Conservation (phyloP, 2,113 vertebrate genomes). For the Pseudorhombus dupliciocellatus region DNA sequence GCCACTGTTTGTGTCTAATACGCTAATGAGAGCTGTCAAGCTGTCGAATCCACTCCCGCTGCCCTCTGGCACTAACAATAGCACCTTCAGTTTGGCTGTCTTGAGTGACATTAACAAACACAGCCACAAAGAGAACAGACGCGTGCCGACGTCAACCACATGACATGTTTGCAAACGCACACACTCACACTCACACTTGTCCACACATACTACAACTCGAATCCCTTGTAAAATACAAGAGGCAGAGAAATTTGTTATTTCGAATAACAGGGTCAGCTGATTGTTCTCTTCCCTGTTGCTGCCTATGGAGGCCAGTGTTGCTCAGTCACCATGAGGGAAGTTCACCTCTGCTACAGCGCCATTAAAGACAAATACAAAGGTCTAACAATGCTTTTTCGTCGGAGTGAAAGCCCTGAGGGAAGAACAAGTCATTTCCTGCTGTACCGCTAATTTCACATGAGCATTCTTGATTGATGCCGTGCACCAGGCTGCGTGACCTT, state of each 20-base stretch:
- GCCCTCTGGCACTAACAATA: conserved; percentile 73
- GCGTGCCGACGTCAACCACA: conserved; percentile 4
- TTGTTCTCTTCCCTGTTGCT: conserved; percentile 22
- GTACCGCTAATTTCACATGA: conserved; percentile 58
- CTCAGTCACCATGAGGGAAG: conserved; percentile 26
- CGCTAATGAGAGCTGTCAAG: conserved; percentile 81
- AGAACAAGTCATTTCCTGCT: conserved; percentile 30
- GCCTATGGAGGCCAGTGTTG: conserved; percentile 73
- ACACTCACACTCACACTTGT: not conserved
- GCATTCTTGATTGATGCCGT: conserved; percentile 55
- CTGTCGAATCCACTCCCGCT: conserved; percentile 70
- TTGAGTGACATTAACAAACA: conserved; percentile 70
- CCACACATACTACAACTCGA: conserved; percentile 3
- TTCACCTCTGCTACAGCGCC: not conserved
- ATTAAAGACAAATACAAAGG: conserved; percentile 32
- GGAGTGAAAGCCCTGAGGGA: conserved; percentile 22
- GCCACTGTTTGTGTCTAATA: conserved; percentile 78
- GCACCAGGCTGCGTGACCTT: conserved; percentile 38
- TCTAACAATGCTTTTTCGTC: conserved; percentile 22
- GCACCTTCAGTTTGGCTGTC: conserved; percentile 75
- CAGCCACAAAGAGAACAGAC: conserved; percentile 60
- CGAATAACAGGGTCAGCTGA: conserved; percentile 23
- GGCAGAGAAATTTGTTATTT: conserved; percentile 35
- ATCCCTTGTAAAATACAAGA: conserved; percentile 18
- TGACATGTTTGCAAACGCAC: conserved; percentile 28